Base-by-base conservation (phyloP, 2,888 invertebrate genomes). In the Geotrupes spiniger region DNA sequence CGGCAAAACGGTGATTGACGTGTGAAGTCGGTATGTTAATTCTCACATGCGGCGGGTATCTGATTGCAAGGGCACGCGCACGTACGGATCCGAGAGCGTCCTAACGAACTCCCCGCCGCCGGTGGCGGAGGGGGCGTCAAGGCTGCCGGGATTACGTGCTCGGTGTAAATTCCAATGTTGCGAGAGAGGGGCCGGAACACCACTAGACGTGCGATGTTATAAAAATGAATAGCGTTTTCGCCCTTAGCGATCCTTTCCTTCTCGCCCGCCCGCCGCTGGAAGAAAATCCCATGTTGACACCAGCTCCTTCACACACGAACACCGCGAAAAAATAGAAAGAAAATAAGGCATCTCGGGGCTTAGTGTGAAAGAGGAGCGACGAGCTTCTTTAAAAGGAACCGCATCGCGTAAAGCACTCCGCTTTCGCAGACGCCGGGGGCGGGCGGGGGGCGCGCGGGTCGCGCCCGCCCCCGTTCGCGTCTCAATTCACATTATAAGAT, bases 221-320 rank as follows among this genome's bases (percentile, higher is more conserved):
- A 60, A 64, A 63, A 64, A 66, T 64, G 63, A 66, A 65, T 64
- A 60, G 63, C 61, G 60, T 63, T 63, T 58, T 59, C 58, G 57
- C 61, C 57, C 57, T 52, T 49, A 49, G 52, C 53, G 44, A 36
- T 53, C 46, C 6, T 6, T 21, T 21, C 6, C 21, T 4, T 21
- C 6, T 21, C 21, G 21, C 21, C 46, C 50, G 28, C 36, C 38
- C 49, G 49, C 47, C 12, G 47, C 37, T 28, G 42, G 36, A 57
- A 56, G 63, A 61, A 66, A 68, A 66, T 66, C 65, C 65, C 65
- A 63, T 63, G 64, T 66, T 65, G 63, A 66, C 68, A 65, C 64
- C 66, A 60, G 61, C 61, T 64, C 61, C 63, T 64, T 65, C 64
- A 63, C 63, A 64, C 64, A 63, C 62, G 62, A 63, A 64, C 63